Base-by-base conservation (phyloP, 2,888 invertebrate species). In the Vanessa cardui region DNA sequence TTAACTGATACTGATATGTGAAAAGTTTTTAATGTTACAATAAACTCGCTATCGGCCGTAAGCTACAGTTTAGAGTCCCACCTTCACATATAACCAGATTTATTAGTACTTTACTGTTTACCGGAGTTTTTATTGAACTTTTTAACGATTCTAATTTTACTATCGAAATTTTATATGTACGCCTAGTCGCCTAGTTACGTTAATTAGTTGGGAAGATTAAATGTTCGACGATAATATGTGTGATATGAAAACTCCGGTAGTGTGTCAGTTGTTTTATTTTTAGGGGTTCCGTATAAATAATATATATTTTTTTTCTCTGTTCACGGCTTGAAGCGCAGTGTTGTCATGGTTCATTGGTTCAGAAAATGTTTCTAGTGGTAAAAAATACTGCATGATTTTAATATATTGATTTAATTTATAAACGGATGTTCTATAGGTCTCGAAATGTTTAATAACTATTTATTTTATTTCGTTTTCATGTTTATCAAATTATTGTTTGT, bases 161-260 rank as follows among this genome's bases (percentile, higher is more conserved):
- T 83, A 81, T 81, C 77, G 77, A 79, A 79, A 79, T 84, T 86
- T 84, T 83, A 83, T 76, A 77, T 79, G 52, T 16, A 80, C 76
- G 76, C 77, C 76, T 80, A 80, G 77, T 82, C 76, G 75, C 77
- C 77, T 81, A 80, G 77, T 83, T 82, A 75, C 81, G 85, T 90
- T 90, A 89, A 90, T 90, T 90, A 89, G 88, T 79, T 83, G 78
- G 75, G 76, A 70, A 82, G 84, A 86, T 89, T 87, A 86, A 86
- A 84, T 72, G 78, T 78, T 78, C 74, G 77, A 49, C 52, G 56
- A 63, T 66, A 56, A 54, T 16, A 58, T 16, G 59, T 54, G 59
- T 52, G 46, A 59, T 46, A 64, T 52, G 50, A 60, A 62, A 66
- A 66, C 58, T 60, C 46, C 49, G 31, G 54, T 47, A 5, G 54